Percentiles rank a stretch among this genome's conserved stretches.
phyloP scores from a whole-genome alignment of 1,140 invertebrate species.

The Palaemon carinicauda region DNA sequence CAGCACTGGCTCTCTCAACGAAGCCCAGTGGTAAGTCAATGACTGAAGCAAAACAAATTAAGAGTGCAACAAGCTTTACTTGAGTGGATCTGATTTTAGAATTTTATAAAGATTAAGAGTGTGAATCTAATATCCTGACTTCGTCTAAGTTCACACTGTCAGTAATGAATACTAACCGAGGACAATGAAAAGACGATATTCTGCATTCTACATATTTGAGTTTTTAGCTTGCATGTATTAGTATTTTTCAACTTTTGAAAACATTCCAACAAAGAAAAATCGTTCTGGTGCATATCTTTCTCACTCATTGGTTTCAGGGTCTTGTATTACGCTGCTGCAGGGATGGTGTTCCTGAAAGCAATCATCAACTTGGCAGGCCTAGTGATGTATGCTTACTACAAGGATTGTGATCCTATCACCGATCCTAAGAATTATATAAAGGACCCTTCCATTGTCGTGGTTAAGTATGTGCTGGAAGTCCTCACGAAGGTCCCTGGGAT shows the following conservation, averaged over 20 bases:
- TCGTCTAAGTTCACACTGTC: too few species aligned
- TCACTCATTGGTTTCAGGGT: slow-evolving; percentile 23
- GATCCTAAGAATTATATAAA: background rate
- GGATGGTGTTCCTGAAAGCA: slow-evolving; percentile 42
- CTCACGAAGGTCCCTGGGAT: slow-evolving; percentile 55
- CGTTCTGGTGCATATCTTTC: background rate
- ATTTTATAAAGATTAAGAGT: too few species aligned
- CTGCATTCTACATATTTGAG: too few species aligned
- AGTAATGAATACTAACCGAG: too few species aligned
- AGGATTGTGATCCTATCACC: slow-evolving; percentile 63
- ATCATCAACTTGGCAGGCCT: slow-evolving; percentile 61
- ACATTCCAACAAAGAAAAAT: background rate
- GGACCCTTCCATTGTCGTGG: slow-evolving; percentile 19
- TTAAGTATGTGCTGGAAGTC: slow-evolving; percentile 44
- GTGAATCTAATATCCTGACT: too few species aligned
- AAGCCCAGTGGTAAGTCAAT: slow-evolving; percentile 53
- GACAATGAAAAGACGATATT: background rate
- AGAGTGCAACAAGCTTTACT: too few species aligned
- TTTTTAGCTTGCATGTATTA: too few species aligned
- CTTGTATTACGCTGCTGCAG: slow-evolving; percentile 52
- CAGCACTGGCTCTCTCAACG: slow-evolving; percentile 45
- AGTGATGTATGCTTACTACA: slow-evolving; percentile 63
- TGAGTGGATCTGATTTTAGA: background rate
- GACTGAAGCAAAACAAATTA: too few species aligned
- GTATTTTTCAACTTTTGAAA: too few species aligned